Conservation (phyloP, 23 tunicate species). For the Phallusia fumigata region DNA sequence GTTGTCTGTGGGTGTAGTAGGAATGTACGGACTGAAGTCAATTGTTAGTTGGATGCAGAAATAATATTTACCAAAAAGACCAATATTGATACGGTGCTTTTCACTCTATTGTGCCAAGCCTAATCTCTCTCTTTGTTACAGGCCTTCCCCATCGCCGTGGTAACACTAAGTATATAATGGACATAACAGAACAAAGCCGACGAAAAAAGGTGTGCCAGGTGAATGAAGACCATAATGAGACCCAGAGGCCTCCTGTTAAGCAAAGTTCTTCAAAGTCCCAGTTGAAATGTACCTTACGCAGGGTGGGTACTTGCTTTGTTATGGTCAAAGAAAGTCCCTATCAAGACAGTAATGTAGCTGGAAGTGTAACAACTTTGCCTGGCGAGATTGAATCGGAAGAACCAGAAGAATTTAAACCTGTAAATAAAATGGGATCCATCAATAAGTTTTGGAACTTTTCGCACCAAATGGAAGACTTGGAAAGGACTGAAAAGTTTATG, state of each 20-base stretch:
- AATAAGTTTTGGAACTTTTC: conserved; percentile 5
- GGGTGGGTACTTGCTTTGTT: conserved; percentile 29
- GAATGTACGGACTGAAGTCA: too few species aligned
- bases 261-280: neutral
- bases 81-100: neutral
- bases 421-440: neutral
- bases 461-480: neutral
- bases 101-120: neutral
- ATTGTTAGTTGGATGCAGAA: neutral
- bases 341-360: neutral
- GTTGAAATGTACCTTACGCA: neutral
- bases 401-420: neutral
- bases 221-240: neutral
- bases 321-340: neutral
- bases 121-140: neutral
- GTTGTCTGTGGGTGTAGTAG: too few species aligned
- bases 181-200: conserved; percentile 22
- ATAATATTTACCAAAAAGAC: neutral
- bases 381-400: conserved; percentile 40
- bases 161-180: conserved; percentile 25
- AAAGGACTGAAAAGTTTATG: conserved; percentile 26
- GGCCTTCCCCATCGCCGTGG: conserved; percentile 3
- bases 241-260: neutral
- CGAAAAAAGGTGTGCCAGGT: conserved; percentile 8
- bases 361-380: conserved; percentile 34